Evolutionary conservation across 1,140 invertebrate species (phyloP).

Genomic region (Zaprionus inermis): DNA sequence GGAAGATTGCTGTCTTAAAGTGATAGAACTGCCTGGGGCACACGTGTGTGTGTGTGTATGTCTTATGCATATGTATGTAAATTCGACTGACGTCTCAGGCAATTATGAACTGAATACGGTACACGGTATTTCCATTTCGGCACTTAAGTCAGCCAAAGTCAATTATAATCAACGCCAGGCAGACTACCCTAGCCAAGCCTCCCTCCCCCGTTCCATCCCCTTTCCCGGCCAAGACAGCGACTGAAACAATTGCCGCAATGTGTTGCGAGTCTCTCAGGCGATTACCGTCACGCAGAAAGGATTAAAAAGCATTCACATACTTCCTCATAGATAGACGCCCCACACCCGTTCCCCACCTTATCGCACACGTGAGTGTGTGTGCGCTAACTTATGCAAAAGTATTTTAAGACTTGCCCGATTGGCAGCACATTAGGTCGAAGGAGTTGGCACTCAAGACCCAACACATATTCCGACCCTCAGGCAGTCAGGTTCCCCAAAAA

Average conservation of each 20-base stretch:
- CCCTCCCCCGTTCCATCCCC: neutral
- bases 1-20: constrained; percentile 21
- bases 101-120: constrained; percentile 51
- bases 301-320: constrained; percentile 65
- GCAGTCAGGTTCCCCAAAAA: neutral
- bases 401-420: constrained; percentile 74
- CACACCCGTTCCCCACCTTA: neutral
- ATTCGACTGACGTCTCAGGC: constrained; percentile 36
- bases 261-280: constrained; percentile 25
- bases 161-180: constrained; percentile 74
- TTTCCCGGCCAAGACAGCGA: neutral
- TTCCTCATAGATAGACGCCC: constrained; percentile 30
- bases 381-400: constrained; percentile 67
- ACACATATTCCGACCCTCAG: neutral
- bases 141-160: constrained; percentile 80
- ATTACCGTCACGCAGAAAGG: constrained; percentile 61
- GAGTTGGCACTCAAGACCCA: neutral
- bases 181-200: neutral
- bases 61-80: constrained; percentile 8
- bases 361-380: constrained; percentile 27
- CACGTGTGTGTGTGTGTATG: neutral
- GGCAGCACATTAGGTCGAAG: constrained; percentile 39
- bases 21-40: constrained; percentile 36
- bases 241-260: constrained; percentile 44
- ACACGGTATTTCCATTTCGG: constrained; percentile 78